These are phyloP conservation scores for Falco rusticolus DNA, from an alignment of 2,797 vertebrate genomes.

Conservation along the genomic window DNA sequence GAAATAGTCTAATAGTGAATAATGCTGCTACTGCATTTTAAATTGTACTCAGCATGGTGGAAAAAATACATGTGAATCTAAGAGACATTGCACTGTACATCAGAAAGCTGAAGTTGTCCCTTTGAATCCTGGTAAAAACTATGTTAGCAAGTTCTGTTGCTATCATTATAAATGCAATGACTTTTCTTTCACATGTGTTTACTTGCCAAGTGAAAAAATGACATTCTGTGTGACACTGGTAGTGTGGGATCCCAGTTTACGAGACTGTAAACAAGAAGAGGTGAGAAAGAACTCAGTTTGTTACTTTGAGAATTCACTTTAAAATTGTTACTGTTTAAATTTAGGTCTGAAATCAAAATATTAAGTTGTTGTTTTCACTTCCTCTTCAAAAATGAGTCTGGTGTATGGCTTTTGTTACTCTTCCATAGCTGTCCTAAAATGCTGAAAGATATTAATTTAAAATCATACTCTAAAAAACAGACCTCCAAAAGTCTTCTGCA, in stretches of 20 bases:
- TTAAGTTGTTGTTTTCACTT: not conserved
- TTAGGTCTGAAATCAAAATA: not conserved
- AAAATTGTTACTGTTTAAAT: slow-evolving; percentile 13
- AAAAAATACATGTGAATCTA: slow-evolving; percentile 22
- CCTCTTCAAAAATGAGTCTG: not conserved
- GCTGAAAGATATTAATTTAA: not conserved
- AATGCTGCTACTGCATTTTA: slow-evolving; percentile 44
- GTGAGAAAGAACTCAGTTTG: not conserved
- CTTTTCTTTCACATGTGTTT: slow-evolving; percentile 52
- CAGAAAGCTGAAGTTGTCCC: slow-evolving; percentile 36
- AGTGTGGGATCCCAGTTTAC: slow-evolving; percentile 56
- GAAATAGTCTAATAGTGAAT: slow-evolving; percentile 40
- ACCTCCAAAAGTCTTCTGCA: not conserved
- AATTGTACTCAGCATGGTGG: not conserved
- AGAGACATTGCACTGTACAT: slow-evolving; percentile 4
- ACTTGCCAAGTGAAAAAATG: slow-evolving; percentile 64
- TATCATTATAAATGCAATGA: slow-evolving; percentile 52
- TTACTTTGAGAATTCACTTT: slow-evolving; percentile 26
- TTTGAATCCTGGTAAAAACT: slow-evolving; percentile 52
- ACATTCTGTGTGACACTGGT: slow-evolving; percentile 62
- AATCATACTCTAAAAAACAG: not conserved
- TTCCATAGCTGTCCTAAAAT: not conserved
- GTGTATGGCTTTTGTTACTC: not conserved
- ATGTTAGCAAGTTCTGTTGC: slow-evolving; percentile 31
- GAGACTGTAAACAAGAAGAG: slow-evolving; percentile 60